Evolutionary conservation across 2,888 invertebrate species (phyloP).

Genomic region (Cosmorhoe ocellata): DNA sequence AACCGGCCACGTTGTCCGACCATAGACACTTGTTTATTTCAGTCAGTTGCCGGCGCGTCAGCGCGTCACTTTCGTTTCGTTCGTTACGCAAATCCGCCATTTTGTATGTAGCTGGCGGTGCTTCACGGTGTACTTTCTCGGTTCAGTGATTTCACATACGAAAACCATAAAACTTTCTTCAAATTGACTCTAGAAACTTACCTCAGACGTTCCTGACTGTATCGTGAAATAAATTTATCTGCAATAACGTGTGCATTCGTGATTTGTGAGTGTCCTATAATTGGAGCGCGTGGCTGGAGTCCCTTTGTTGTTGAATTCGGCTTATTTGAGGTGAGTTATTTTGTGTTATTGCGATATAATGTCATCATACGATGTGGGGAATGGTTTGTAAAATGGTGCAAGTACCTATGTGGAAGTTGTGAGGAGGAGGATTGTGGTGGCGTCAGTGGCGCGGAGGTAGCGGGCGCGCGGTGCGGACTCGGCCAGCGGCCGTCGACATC

Average conservation of each 20-base stretch:
- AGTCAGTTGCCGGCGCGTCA: slow-evolving; percentile 65
- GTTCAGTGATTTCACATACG: slow-evolving; percentile 72
- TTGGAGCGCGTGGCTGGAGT: slow-evolving; percentile 82
- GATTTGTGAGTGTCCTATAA: slow-evolving; percentile 79
- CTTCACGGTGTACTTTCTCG: slow-evolving; percentile 73
- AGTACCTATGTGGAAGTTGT: slow-evolving; percentile 10
- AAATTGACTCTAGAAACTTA: slow-evolving; percentile 59
- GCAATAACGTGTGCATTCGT: slow-evolving; percentile 73
- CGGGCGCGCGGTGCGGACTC: slow-evolving; percentile 51
- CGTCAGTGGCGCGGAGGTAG: slow-evolving; percentile 65
- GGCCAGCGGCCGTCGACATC: slow-evolving; percentile 64
- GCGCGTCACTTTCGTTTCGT: slow-evolving; percentile 80
- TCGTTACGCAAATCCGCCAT: slow-evolving; percentile 82
- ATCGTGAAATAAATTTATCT: slow-evolving; percentile 61
- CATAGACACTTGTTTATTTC: slow-evolving; percentile 46
- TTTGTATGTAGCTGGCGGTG: slow-evolving; percentile 83
- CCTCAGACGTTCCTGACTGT: slow-evolving; percentile 61
- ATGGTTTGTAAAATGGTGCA: slow-evolving; percentile 36
- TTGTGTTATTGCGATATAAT: slow-evolving; percentile 43
- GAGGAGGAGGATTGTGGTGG: slow-evolving; percentile 52
- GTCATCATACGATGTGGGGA: slow-evolving; percentile 30
- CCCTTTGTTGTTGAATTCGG: slow-evolving; percentile 81
- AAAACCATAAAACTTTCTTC: slow-evolving; percentile 69
- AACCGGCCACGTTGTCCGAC: slow-evolving; percentile 26
- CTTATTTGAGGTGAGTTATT: slow-evolving; percentile 75